These are phyloP conservation scores for Keiferia lycopersicella DNA, from an alignment of 2,888 invertebrate genomes.

Conservation along the genomic window DNA sequence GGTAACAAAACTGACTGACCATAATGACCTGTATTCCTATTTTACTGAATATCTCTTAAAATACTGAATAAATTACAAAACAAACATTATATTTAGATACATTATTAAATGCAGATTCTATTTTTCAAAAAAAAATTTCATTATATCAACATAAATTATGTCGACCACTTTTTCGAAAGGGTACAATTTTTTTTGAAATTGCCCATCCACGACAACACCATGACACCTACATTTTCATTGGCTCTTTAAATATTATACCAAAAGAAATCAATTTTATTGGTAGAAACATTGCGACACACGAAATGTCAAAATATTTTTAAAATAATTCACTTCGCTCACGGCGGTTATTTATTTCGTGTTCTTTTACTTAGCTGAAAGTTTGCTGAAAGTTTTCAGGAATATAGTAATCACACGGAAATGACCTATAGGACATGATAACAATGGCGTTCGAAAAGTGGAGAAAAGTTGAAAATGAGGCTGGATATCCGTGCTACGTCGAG, in stretches of 20 bases:
- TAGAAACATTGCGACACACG: neutral
- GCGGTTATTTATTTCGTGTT: conserved; percentile 46
- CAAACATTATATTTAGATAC: too few relatives aligned
- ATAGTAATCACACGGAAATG: neutral
- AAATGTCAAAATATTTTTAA: conserved; percentile 39
- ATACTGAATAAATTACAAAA: too few relatives aligned
- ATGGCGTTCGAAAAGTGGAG: conserved; percentile 72
- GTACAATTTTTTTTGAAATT: too few relatives aligned
- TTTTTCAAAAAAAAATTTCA: too few relatives aligned
- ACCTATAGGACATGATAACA: conserved; percentile 17
- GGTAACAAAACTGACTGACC: too few relatives aligned
- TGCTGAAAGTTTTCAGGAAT: neutral
- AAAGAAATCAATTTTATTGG: neutral
- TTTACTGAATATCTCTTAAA: too few relatives aligned
- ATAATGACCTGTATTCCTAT: too few relatives aligned
- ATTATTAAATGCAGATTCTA: too few relatives aligned
- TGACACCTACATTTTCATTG: conserved; percentile 9
- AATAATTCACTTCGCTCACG: conserved; percentile 52
- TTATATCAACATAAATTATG: too few relatives aligned
- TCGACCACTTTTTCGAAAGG: too few relatives aligned
- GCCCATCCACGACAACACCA: too few relatives aligned
- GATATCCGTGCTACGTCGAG: conserved; percentile 82
- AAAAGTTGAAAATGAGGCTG: conserved; percentile 82
- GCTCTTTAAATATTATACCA: neutral
- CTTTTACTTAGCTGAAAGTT: neutral